These are phyloP conservation scores for Oasisia sp. DNA, from an alignment of 2,888 invertebrate species.

Conservation along the genomic window DNA sequence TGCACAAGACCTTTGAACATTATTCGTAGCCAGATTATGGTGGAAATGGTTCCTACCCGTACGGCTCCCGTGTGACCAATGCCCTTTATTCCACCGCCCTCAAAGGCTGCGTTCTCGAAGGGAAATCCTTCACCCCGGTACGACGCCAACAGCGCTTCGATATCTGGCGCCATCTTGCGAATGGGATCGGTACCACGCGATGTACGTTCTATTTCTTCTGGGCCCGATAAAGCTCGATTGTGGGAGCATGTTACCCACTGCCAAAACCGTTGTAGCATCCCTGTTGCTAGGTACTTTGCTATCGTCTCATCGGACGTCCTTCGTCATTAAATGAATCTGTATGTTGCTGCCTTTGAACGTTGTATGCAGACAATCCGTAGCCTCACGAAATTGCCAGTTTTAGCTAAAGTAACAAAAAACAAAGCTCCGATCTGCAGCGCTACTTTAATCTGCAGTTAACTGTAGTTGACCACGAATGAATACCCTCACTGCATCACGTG, in stretches of 20 bases:
- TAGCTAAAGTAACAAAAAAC: no score
- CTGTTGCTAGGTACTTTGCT: no score
- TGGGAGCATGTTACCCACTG: not conserved
- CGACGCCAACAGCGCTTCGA: not conserved
- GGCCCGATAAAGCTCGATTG: not conserved
- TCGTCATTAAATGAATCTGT: no score
- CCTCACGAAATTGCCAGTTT: no score
- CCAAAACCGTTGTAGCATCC: not conserved
- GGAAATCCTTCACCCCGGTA: not conserved
- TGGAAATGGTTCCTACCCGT: not conserved
- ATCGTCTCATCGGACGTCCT: no score
- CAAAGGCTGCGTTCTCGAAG: not conserved
- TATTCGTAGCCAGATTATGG: not conserved
- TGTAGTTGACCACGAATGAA: no score
- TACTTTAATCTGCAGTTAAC: no score
- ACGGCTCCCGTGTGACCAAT: not conserved
- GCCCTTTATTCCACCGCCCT: not conserved
- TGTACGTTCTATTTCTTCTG: not conserved
- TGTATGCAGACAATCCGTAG: no score
- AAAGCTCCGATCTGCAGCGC: no score
- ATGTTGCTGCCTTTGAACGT: no score
- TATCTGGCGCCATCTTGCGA: not conserved
- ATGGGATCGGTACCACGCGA: not conserved
- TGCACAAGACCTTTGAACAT: no score
- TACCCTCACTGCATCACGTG: no score